Evolutionary conservation across 2,113 vertebrate genomes (phyloP), one percentile per base, ranked within the genome.

Genomic region (Plotosus lineatus): DNA sequence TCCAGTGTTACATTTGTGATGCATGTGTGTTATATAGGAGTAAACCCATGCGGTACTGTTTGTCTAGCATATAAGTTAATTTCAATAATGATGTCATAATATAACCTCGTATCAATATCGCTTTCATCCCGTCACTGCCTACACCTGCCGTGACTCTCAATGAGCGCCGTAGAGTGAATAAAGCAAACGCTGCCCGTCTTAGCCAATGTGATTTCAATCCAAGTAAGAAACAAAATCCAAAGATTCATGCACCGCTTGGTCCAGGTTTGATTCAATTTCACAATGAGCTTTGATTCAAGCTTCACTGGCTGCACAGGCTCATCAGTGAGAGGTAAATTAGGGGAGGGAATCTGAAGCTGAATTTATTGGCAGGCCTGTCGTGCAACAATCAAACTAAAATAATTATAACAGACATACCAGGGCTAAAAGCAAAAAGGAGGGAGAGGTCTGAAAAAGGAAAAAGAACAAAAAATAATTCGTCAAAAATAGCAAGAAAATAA

Each of bases 361-460:
- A 36, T 73, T 73, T 73, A 73, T 72, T 72, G 69, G 46, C 28
- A 73, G 48, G n/a, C 69, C 69, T 42, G 46, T 73, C 69, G 51
- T 19, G 46, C 46, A 31, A 48, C 8, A 73, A 51, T 28, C 8
- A 36, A 73, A 73, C 17, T 51, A 4, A 6, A 73, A 26, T 33
- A 33, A 33, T 46, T 36, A 50, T 9, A 44, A 73, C 33, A 73
- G 69, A 36, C 46, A 73, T 73, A 17, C 51, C 46, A 73, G 51
- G 69, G 69, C 69, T 46, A 36, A 73, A 73, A 46, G 10, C 40
- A 44, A 69, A 69, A 55, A 14, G n/a, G n/a, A n/a, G n/a, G n/a
- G n/a, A n/a, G n/a, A n/a, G n/a, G n/a, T n/a, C n/a, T n/a, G n/a
- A n/a, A 46, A 46, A 46, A 46, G 44, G 44, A 12, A 5, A 5